These are phyloP conservation scores for Sarcoramphus papa DNA, from an alignment of 2,797 vertebrate genomes.

Conservation along the genomic window DNA sequence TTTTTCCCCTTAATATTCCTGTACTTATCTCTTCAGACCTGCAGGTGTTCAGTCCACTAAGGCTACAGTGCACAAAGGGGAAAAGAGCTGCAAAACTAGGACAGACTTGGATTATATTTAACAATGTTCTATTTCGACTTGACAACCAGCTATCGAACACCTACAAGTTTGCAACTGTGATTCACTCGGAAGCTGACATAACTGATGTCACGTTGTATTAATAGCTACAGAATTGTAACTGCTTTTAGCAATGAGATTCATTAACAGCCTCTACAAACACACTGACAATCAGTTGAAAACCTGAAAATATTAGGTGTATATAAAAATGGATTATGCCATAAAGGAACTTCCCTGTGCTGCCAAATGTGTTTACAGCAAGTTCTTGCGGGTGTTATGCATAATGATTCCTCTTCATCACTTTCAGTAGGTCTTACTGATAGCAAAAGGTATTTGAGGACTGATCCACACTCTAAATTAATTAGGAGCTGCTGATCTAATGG, in stretches of 20 bases:
- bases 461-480: background rate
- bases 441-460: constrained; percentile 11
- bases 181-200: constrained; percentile 74
- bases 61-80: constrained; percentile 33
- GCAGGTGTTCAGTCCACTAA: constrained; percentile 37
- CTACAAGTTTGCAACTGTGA: constrained; percentile 73
- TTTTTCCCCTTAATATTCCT: background rate
- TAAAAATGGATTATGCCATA: constrained; percentile 42
- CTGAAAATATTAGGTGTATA: constrained; percentile 46
- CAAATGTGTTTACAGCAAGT: constrained; percentile 42
- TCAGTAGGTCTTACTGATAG: background rate
- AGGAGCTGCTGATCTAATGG: background rate
- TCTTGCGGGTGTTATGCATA: constrained; percentile 11
- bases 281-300: constrained; percentile 49
- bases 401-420: constrained; percentile 11
- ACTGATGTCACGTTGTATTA: constrained; percentile 77
- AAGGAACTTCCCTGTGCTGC: constrained; percentile 38
- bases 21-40: background rate
- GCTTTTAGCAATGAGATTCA: constrained; percentile 72
- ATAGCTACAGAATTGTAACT: constrained; percentile 77
- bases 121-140: constrained; percentile 73
- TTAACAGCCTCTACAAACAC: constrained; percentile 73
- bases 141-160: constrained; percentile 70
- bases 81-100: constrained; percentile 67
- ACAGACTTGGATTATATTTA: constrained; percentile 78